Evolutionary conservation across 2,888 invertebrate species (phyloP).

Genomic region (Drosophila emarginata): DNA sequence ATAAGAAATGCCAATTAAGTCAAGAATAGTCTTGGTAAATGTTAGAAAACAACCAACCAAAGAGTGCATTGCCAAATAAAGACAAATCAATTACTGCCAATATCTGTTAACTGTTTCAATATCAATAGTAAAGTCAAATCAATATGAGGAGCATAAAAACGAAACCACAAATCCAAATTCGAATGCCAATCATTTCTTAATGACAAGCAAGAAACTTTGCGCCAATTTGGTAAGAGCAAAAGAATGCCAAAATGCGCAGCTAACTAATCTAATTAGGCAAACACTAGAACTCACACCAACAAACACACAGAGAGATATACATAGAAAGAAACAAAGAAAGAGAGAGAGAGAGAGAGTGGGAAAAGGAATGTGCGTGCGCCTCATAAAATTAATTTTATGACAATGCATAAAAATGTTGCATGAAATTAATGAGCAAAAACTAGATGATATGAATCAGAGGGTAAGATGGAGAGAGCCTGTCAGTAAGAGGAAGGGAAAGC

Average conservation of each 20-base stretch:
- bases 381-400: slow-evolving; percentile 76
- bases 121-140: slow-evolving; percentile 19
- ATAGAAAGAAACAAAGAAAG: too few relatives aligned
- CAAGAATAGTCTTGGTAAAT: slow-evolving; percentile 25
- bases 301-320: not conserved
- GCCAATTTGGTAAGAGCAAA: slow-evolving; percentile 12
- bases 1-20: slow-evolving; percentile 34
- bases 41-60: not conserved
- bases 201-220: slow-evolving; percentile 38
- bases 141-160: slow-evolving; percentile 11
- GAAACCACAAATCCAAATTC: not conserved
- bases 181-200: slow-evolving; percentile 18
- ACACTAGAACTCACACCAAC: slow-evolving; percentile 27
- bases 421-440: slow-evolving; percentile 76
- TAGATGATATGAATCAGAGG: slow-evolving; percentile 52
- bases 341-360: not conserved
- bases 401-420: slow-evolving; percentile 76
- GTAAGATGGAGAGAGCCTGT: not conserved
- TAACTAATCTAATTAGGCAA: slow-evolving; percentile 76
- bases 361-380: slow-evolving; percentile 20
- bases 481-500: slow-evolving; percentile 18
- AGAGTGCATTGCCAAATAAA: not conserved
- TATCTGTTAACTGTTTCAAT: not conserved
- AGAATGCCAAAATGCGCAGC: slow-evolving; percentile 55
- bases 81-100: slow-evolving; percentile 24